phyloP scores from a whole-genome alignment of 2,113 vertebrate species.

The Lethenteron camtschaticum region DNA sequence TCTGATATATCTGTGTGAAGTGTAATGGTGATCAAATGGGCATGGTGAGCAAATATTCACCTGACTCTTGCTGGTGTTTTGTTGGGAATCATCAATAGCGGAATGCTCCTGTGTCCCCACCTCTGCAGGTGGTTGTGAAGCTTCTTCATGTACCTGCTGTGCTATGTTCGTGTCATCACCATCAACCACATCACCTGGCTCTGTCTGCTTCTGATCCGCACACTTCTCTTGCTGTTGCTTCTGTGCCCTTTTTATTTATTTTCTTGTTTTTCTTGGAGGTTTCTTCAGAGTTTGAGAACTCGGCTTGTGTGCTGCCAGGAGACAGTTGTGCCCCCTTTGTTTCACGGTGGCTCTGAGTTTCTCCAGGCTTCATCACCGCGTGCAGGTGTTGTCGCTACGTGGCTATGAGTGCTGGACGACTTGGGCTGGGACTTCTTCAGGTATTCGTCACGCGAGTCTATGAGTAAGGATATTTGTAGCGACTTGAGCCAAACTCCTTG shows the following conservation, averaged over 20 bases:
- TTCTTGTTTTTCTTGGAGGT: neutral
- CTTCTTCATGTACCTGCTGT: neutral
- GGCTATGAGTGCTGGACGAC: slow-evolving; percentile 6
- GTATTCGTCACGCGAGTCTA: slow-evolving; percentile 12
- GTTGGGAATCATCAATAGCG: too few species aligned
- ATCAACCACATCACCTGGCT: neutral
- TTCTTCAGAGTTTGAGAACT: neutral
- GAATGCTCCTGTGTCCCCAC: neutral
- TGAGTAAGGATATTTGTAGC: slow-evolving; percentile 25
- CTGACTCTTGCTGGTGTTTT: neutral
- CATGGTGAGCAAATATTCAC: slow-evolving; percentile 14
- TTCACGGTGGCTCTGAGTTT: slow-evolving; percentile 8
- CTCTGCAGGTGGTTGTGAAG: neutral
- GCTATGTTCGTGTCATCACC: neutral
- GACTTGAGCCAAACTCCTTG: slow-evolving; percentile 22
- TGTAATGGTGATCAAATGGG: slow-evolving; percentile 26
- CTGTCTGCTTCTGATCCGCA: neutral
- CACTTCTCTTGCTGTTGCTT: neutral
- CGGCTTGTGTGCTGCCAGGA: neutral
- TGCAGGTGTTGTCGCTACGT: slow-evolving; percentile 6
- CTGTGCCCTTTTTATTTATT: neutral
- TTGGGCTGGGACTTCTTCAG: slow-evolving; percentile 9
- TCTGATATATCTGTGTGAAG: slow-evolving; percentile 21
- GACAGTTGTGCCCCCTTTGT: slow-evolving; percentile 5
- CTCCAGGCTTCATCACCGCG: slow-evolving; percentile 6